Percentiles rank a stretch among this genome's conserved stretches.
These are phyloP conservation scores for Steinernema feltiae DNA, from an alignment of 1,140 invertebrate genomes.

Conservation along the genomic window DNA sequence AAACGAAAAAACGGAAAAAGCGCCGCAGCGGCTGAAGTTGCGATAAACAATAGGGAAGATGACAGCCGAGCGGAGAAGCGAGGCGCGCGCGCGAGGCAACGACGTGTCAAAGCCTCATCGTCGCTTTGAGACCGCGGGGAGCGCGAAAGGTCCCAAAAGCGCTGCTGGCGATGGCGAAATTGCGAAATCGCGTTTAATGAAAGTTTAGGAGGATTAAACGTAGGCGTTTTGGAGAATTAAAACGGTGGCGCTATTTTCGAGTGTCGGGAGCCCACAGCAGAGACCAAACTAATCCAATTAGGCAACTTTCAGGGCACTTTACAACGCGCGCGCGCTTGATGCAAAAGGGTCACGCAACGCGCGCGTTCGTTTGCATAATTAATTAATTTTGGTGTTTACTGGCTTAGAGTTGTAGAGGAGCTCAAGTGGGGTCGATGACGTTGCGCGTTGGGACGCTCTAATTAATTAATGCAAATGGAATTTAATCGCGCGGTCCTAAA, in stretches of 20 bases:
- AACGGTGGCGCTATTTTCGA: no score
- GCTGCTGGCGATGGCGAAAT: no score
- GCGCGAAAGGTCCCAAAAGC: not conserved
- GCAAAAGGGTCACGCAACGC: slow-evolving; percentile 5
- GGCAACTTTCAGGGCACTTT: not conserved
- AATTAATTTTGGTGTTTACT: slow-evolving; percentile 2
- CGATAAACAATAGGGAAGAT: not conserved
- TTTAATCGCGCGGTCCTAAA: no score
- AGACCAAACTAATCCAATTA: not conserved
- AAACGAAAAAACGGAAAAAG: no score
- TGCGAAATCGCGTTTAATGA: not conserved
- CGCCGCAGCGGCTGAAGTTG: not conserved
- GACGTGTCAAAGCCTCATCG: not conserved
- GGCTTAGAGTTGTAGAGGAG: not conserved
- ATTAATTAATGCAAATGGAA: no score
- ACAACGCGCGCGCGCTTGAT: not conserved
- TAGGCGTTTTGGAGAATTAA: not conserved
- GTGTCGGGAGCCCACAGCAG: not conserved
- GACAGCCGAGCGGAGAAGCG: not conserved
- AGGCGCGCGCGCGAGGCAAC: no score
- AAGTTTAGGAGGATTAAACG: no score
- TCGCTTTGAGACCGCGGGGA: not conserved
- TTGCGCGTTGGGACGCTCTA: not conserved
- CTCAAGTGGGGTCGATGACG: not conserved
- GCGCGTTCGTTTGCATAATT: slow-evolving; percentile 7